Evolutionary conservation across 2,797 vertebrate species (phyloP), one percentile per base, ranked within the genome.

Genomic region (Eidolon dupreanum): DNA sequence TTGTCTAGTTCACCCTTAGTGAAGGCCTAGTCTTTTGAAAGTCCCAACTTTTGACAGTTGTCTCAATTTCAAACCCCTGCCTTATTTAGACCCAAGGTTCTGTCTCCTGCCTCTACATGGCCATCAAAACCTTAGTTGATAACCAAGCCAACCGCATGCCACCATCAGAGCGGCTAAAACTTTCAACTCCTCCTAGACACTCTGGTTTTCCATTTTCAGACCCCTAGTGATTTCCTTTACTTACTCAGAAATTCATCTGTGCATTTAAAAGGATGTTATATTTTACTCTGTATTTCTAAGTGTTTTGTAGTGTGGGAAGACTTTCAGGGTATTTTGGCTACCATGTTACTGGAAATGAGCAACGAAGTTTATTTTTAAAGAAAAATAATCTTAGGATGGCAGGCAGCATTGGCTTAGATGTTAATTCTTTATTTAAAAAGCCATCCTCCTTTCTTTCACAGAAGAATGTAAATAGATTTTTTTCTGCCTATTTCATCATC

Each of bases 381-480:
- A 41, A 84, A 90, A 78, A 85, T 94, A 85, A 71, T 70, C 16
- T 78, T 93, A 74, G 33, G 28, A 66, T 73, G 81, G 51, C 55
- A 26, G 43, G n/a, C 55, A 85, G 38, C 28, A 33, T 36, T 66
- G 73, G 3, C 13, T 70, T 71, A n/a, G 22, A 71, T 73, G 36
- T 77, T 83, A 46, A 61, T 65, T 33, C 31, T 63, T 70, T 53
- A 28, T 28, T 89, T 38, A 85, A 28, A 51, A 94, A 28, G 7
- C 10, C 41, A 66, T 53, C 36, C 4, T 28, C 15, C 22, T 88
- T 84, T 81, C 51, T 74, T 61, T 82, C 28, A 61, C 13, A 36
- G 61, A 84, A 87, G 43, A 89, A 57, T 61, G 6, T 70, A 88
- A 91, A 61, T 84, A 4, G 28, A 53, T 43, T 88, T 51, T 65